Conservation (phyloP, 2,888 invertebrate species). For the Apotomis turbidana region DNA sequence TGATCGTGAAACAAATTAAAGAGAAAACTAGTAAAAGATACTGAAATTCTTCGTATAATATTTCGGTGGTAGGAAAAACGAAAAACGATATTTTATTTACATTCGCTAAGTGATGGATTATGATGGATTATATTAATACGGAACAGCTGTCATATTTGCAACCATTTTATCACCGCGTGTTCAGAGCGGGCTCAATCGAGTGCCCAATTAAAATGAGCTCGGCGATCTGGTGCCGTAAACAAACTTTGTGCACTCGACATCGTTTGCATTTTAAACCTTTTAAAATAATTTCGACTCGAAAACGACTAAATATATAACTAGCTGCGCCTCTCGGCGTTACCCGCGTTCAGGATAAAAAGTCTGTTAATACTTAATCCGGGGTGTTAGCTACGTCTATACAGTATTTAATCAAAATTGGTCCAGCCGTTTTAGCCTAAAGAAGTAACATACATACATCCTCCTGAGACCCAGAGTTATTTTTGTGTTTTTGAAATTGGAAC, state of each 20-base stretch:
- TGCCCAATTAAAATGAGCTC: conserved; percentile 26
- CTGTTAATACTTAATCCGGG: too few species aligned
- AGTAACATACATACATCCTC: too few species aligned
- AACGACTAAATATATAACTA: neutral
- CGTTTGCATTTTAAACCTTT: conserved; percentile 9
- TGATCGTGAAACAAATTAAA: conserved; percentile 1
- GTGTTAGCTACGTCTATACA: too few species aligned
- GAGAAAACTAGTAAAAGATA: neutral
- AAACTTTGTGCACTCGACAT: conserved; percentile 20
- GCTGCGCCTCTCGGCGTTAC: too few species aligned
- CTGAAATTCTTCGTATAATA: too few species aligned
- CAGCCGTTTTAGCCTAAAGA: too few species aligned
- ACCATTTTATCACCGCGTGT: conserved; percentile 1
- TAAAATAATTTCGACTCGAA: neutral
- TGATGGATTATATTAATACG: neutral
- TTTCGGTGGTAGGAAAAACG: neutral
- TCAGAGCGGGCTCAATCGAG: conserved; percentile 14
- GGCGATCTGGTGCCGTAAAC: conserved; percentile 16
- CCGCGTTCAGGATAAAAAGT: too few species aligned
- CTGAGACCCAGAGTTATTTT: too few species aligned
- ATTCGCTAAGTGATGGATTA: neutral
- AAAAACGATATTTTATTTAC: neutral
- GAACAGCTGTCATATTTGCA: conserved; percentile 9
- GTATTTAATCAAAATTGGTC: too few species aligned
- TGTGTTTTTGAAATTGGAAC: too few species aligned